Base-by-base conservation (phyloP, 2,113 vertebrate genomes). In the Elephantulus edwardii region DNA sequence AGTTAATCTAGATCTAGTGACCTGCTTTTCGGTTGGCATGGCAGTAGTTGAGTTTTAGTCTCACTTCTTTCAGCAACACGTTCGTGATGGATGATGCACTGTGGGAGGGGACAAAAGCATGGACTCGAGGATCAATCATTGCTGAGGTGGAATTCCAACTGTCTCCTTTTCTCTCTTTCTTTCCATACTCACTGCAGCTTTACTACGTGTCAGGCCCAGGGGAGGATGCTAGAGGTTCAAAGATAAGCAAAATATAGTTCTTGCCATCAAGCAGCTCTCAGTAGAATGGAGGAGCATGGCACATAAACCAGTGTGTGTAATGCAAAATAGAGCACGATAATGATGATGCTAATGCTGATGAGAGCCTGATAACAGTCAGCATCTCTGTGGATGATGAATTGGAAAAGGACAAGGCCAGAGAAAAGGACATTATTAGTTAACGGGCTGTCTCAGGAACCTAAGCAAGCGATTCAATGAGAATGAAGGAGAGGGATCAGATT, bases 1-100 rank as follows among this genome's bases (percentile, higher is more conserved):
- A 52, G 86, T 89, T 86, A 84, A 79, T 92, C 86, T 92, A 56
- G 80, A 94, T 72, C 46, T 50, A 64, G 81, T 56, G 74, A 81
- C 88, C 72, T 72, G 42, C 30, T 94, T 88, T 86, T n/a, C 78
- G 70, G 52, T 22, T 42, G 54, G 44, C 40, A 2, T 60, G 62
- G 28, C 64, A 50, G 44, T 71, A n/a, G 44, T 46, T 92, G 83
- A 90, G 83, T 30, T 75, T 82, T 87, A 50, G 50, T 42, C 74
- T 88, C 83, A 35, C 72, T 83, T 93, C 93, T 91, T 86, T 81
- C 62, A 72, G 89, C 35, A 80, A 87, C 52, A 78, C 35, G 48
- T 71, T 74, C 79, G 66, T 85, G 52, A 85, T 64, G 83, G 58
- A 76, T 38, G 50, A 48, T 91, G 46, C 48, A 58, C 28, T 48